Conservation (phyloP, 2,888 invertebrate genomes). For the Trypoxylon attenuatum region DNA sequence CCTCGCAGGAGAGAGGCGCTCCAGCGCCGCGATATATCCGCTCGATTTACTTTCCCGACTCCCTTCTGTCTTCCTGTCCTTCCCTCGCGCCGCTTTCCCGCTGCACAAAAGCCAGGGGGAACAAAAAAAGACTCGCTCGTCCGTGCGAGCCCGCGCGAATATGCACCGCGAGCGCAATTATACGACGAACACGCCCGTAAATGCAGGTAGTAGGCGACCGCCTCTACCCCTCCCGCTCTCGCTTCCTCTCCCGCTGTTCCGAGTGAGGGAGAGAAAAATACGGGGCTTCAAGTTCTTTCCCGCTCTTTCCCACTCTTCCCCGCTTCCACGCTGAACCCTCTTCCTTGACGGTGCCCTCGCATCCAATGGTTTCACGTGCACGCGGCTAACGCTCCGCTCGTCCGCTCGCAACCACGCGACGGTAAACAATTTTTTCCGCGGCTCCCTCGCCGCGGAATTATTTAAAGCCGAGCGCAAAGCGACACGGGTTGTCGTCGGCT, state of each 20-base stretch:
- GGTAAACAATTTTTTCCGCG: slow-evolving; percentile 9
- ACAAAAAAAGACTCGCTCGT: slow-evolving; percentile 53
- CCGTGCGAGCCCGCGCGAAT: slow-evolving; percentile 51
- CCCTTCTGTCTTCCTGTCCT: slow-evolving; percentile 61
- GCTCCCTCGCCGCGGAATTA: slow-evolving; percentile 22
- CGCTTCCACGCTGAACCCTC: slow-evolving; percentile 12
- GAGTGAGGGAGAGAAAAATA: slow-evolving; percentile 2
- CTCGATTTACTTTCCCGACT: slow-evolving; percentile 58
- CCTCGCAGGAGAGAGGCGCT: slow-evolving; percentile 3
- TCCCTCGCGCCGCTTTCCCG: slow-evolving; percentile 47
- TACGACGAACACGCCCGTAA: slow-evolving; percentile 45
- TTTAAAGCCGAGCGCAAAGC: slow-evolving; percentile 23
- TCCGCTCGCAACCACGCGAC: slow-evolving; percentile 2
- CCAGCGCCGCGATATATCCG: slow-evolving; percentile 56
- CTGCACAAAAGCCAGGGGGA: slow-evolving; percentile 49
- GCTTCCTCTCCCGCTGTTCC: too few species aligned
- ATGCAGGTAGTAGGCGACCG: slow-evolving; percentile 36
- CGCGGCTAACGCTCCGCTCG: too few species aligned
- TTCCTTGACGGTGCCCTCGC: slow-evolving; percentile 14
- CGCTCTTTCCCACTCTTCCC: slow-evolving; percentile 4
- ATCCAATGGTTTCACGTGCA: too few species aligned
- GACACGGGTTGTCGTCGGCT: too few species aligned
- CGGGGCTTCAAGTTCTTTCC: slow-evolving; percentile 24
- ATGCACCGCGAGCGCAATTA: slow-evolving; percentile 55
- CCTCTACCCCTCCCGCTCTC: too few species aligned